Evolutionary conservation across 2,888 invertebrate species (phyloP).

Genomic region (Cephus rjabovi): DNA sequence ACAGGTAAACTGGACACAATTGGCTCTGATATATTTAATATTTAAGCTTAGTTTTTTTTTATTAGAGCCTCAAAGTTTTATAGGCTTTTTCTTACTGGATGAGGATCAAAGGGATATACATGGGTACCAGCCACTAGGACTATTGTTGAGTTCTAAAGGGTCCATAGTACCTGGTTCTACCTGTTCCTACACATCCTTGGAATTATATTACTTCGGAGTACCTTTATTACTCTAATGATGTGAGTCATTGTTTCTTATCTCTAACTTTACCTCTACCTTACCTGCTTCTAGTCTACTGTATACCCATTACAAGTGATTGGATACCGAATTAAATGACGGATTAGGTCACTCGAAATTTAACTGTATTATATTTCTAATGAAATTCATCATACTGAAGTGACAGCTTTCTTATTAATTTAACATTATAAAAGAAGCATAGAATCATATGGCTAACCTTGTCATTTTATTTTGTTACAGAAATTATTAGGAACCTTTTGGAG

Average conservation of each 20-base stretch:
- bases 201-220: neutral
- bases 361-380: neutral
- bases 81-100: neutral
- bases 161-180: neutral
- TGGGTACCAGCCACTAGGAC: neutral
- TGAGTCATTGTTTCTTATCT: neutral
- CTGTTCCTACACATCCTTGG: neutral
- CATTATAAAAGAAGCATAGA: no score
- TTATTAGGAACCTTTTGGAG: neutral
- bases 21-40: neutral
- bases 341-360: neutral
- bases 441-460: neutral
- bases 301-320: neutral
- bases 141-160: neutral
- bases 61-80: neutral
- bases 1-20: neutral
- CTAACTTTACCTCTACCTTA: neutral
- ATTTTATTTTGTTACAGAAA: neutral
- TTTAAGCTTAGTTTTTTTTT: neutral
- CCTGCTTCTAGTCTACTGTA: neutral
- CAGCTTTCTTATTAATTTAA: neutral
- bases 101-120: neutral
- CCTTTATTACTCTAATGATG: neutral
- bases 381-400: neutral
- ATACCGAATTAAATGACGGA: neutral